Conservation (phyloP, 2,797 vertebrate species). For the Brachyalestes nurse region DNA sequence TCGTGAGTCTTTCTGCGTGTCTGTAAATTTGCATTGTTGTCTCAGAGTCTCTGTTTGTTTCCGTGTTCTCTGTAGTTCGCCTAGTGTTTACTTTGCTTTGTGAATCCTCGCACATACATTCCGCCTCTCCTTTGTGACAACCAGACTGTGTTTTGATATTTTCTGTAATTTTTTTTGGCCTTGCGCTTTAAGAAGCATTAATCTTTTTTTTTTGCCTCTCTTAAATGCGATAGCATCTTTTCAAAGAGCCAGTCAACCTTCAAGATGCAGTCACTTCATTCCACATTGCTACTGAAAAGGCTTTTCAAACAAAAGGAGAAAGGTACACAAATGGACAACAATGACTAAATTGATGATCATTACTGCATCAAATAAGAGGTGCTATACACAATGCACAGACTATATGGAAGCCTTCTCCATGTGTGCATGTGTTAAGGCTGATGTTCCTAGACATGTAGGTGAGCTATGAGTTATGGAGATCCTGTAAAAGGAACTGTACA, state of each 20-base stretch:
- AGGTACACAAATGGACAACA: neutral
- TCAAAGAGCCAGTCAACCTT: neutral
- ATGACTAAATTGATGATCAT: neutral
- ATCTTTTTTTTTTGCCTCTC: neutral
- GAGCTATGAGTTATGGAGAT: conserved; percentile 38
- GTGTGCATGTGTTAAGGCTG: neutral
- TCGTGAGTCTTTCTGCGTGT: neutral
- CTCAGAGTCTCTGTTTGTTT: neutral
- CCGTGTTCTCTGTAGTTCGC: neutral
- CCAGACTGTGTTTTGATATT: neutral
- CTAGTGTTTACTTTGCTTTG: neutral
- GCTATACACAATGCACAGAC: neutral
- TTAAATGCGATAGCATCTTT: neutral
- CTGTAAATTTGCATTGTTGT: neutral
- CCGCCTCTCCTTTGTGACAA: neutral
- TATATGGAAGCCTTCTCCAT: neutral
- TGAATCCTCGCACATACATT: neutral
- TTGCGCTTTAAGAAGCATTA: neutral
- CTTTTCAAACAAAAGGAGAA: neutral
- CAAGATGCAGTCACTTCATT: neutral
- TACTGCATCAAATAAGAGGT: conserved; percentile 2
- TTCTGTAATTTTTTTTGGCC: neutral
- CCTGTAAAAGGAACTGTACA: conserved; percentile 34
- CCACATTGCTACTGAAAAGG: neutral
- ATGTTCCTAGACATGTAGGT: conserved; percentile 36